A percentile compares a stretch with the other conserved stretches of the same genome.
Conservation (phyloP, 2,797 vertebrate species). For the Caiman crocodilus region DNA sequence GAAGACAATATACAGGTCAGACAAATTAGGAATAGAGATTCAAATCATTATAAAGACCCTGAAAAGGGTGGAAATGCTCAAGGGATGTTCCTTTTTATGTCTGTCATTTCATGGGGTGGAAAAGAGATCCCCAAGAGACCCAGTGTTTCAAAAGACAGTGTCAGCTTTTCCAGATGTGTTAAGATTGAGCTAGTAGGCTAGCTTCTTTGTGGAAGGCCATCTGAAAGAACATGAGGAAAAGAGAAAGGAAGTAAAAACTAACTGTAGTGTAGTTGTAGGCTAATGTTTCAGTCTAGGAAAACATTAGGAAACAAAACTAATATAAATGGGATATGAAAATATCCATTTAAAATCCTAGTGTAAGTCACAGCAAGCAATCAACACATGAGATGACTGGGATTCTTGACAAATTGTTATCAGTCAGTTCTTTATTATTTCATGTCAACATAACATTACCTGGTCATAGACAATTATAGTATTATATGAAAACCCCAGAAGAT, state of each 20-base stretch:
- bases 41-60: no score
- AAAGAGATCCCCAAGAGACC: no score
- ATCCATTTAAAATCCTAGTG: background rate
- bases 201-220: no score
- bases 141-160: no score
- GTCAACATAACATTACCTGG: background rate
- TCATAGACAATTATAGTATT: background rate
- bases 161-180: no score
- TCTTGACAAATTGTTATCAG: background rate
- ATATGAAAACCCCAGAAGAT: background rate
- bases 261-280: background rate
- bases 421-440: background rate
- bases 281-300: background rate
- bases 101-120: no score
- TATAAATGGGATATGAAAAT: background rate
- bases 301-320: background rate
- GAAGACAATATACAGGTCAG: no score
- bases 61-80: no score
- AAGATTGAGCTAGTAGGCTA: no score
- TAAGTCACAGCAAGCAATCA: background rate
- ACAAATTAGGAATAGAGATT: no score
- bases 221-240: no score
- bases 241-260: background rate
- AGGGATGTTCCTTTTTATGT: no score
- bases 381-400: background rate